Conservation (phyloP, 2,797 vertebrate species). For the Falco cherrug region DNA sequence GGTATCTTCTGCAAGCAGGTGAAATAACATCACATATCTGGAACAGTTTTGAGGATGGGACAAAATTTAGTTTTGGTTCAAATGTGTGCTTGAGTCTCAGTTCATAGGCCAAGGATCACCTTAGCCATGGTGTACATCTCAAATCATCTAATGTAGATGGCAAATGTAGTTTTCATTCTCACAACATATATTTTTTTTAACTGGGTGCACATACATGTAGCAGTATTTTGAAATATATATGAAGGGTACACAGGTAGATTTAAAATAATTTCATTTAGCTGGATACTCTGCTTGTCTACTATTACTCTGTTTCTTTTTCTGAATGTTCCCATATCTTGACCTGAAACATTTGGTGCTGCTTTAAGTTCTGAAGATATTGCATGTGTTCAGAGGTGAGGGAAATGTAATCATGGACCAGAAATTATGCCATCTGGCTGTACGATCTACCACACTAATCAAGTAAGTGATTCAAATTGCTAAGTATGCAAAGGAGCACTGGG, state of each 20-base stretch:
- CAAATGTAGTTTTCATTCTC: background rate
- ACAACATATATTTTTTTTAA: background rate
- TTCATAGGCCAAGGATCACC: background rate
- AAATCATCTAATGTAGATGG: background rate
- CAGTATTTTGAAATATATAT: background rate
- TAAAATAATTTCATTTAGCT: background rate
- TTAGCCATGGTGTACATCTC: background rate
- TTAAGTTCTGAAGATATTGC: no score
- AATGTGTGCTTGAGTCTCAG: background rate
- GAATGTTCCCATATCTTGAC: background rate
- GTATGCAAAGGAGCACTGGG: background rate
- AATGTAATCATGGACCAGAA: no score
- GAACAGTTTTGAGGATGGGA: background rate
- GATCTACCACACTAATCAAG: background rate
- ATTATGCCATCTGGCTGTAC: no score
- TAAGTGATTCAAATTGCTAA: background rate
- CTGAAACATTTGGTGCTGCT: background rate
- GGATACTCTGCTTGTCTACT: background rate
- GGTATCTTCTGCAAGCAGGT: background rate
- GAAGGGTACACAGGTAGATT: background rate
- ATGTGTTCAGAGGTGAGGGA: no score
- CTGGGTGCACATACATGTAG: accelerated
- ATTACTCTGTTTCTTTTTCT: background rate
- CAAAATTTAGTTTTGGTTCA: background rate
- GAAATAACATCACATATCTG: background rate